phyloP scores from a whole-genome alignment of 2,888 invertebrate genomes.

The Chrysodeixis includens region DNA sequence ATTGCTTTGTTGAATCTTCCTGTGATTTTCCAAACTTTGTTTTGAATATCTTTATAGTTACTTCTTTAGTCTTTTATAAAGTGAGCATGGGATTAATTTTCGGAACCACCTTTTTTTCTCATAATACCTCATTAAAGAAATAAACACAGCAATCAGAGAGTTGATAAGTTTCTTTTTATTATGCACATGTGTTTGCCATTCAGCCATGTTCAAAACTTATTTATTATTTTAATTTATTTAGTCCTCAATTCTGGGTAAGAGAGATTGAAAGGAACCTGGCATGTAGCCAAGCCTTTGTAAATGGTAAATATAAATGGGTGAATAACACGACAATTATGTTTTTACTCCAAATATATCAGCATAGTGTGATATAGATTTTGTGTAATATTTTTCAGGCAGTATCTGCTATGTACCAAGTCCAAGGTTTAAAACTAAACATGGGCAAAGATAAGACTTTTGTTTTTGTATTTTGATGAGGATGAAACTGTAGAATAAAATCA shows the following conservation, averaged over 20 bases:
- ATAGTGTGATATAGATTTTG: no score
- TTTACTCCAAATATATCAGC: constrained; percentile 33
- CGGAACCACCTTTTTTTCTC: no score
- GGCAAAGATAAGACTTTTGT: no score
- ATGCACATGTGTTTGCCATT: not conserved
- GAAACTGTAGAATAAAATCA: no score
- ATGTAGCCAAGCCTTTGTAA: constrained; percentile 50
- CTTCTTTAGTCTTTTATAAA: not conserved
- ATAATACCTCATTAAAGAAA: not conserved
- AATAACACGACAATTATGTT: constrained; percentile 30
- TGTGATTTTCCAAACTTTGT: not conserved
- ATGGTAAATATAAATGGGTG: constrained; percentile 46
- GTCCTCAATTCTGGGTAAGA: constrained; percentile 28
- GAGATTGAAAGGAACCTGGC: constrained; percentile 36
- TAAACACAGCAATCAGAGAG: not conserved
- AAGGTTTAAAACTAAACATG: no score
- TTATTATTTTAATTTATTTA: constrained; percentile 12
- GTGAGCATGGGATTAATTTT: no score
- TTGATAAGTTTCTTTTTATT: not conserved
- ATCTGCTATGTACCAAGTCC: not conserved
- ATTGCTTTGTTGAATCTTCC: not conserved
- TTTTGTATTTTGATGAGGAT: no score
- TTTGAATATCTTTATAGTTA: not conserved
- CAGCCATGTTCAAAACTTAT: constrained; percentile 3
- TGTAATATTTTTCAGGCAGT: not conserved